These are phyloP conservation scores for Plestiodon gilberti DNA, from an alignment of 2,113 vertebrate species.

Conservation along the genomic window DNA sequence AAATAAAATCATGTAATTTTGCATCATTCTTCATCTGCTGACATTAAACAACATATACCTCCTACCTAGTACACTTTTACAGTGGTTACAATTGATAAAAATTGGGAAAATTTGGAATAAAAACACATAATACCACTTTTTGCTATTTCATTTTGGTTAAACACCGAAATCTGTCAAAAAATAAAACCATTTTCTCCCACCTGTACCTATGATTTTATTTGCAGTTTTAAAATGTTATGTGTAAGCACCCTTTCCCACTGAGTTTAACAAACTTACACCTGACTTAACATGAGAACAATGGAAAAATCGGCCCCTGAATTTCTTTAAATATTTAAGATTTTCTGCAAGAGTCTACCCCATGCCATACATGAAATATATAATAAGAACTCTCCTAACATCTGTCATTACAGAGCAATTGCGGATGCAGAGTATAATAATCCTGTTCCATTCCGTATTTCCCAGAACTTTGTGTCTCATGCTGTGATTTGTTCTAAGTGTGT, in stretches of 20 bases:
- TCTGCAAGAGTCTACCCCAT: background rate
- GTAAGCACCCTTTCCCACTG: background rate
- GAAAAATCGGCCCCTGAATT: background rate
- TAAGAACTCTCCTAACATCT: background rate
- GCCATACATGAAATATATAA: background rate
- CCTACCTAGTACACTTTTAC: no score
- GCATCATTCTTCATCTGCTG: no score
- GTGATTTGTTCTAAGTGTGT: background rate
- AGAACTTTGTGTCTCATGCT: background rate
- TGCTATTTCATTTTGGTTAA: no score
- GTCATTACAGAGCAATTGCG: background rate
- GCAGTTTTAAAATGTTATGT: background rate
- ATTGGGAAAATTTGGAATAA: no score
- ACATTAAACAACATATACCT: no score
- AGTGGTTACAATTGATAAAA: no score
- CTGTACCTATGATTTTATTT: no score
- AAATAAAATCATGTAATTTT: no score
- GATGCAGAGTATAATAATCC: background rate
- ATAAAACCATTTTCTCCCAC: no score
- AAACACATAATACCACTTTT: no score
- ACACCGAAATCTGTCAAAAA: no score
- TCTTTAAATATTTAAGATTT: conserved; percentile 1
- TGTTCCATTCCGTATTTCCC: background rate
- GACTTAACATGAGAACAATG: background rate
- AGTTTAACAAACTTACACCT: background rate